phyloP scores from a whole-genome alignment of 64 coral and sea anemone species.

The Actinia equina region DNA sequence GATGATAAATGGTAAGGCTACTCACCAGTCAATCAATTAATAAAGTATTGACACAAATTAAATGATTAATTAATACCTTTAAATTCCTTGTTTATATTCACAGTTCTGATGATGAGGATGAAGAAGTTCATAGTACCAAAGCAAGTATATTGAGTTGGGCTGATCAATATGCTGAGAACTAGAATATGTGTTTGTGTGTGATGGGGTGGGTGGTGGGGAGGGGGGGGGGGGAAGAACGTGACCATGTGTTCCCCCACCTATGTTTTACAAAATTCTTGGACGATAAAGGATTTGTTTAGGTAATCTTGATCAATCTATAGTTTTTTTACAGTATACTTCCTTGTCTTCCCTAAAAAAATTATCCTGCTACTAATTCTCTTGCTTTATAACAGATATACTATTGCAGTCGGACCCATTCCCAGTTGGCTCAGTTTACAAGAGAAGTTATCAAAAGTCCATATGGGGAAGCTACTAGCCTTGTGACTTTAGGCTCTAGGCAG shows the following conservation, averaged over 20 bases:
- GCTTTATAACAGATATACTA: conserved; percentile 74
- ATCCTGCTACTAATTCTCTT: neutral
- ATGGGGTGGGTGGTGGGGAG: no score
- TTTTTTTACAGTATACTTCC: no score
- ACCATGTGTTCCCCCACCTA: no score
- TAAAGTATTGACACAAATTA: neutral
- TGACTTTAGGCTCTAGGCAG: conserved; percentile 90
- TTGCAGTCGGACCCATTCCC: conserved; percentile 96
- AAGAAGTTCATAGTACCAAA: conserved; percentile 80
- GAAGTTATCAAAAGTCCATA: conserved; percentile 94
- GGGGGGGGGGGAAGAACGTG: no score
- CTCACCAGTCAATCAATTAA: neutral
- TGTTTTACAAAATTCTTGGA: neutral
- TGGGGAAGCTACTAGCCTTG: conserved; percentile 69
- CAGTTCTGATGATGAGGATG: conserved; percentile 63
- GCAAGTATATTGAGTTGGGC: conserved; percentile 11
- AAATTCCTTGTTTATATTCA: neutral
- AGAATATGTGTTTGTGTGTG: neutral
- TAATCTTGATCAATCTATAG: no score
- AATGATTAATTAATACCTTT: neutral
- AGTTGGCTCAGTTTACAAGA: conserved; percentile 91
- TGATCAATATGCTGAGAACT: neutral
- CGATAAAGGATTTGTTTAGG: neutral
- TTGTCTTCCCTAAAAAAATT: neutral
- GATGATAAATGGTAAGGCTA: neutral